Evolutionary conservation across 2,797 vertebrate species (phyloP), one percentile per base, ranked within the genome.

Genomic region (Triplophysa bombifrons): DNA sequence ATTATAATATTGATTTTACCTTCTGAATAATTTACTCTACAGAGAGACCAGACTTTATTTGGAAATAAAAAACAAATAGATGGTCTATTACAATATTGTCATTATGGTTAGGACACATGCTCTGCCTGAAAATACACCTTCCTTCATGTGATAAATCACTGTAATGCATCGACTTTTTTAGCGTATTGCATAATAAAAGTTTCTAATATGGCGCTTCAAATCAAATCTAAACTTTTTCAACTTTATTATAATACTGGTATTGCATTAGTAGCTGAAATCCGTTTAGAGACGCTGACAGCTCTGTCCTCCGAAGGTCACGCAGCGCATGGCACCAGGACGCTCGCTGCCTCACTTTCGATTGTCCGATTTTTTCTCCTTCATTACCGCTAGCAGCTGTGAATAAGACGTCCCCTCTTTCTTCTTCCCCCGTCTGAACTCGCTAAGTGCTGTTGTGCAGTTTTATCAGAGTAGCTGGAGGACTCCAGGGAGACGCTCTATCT

Each of bases 381-480:
- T 94, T 95, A 93, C 91, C 84, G 85, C 88, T 88, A 92, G 93
- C 92, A 93, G 94, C 94, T 94, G 82, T 82, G 82, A 80, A 75
- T 83, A 83, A 83, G 68, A 70, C 44, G 63, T 68, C 46, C 34
- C 55, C 30, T 84, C 84, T 85, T 55, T 72, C n/a, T 71, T 88
- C 84, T 81, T 82, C 80, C 75, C 81, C 83, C 88, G 83, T 91
- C 93, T 93, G 90, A 94, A 94, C 94, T 93, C 90, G 94, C 91
- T 96, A 98, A 98, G 95, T 97, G 95, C 95, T 95, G 93, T 93
- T 91, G 94, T 93, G 94, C 93, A 93, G 94, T 93, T 95, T 95
- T 95, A 95, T 94, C 91, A 90, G 90, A 92, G 94, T 95, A 92
- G 90, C 95, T 94, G 92, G 84, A 72, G 86, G 93, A 91, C 96